Evolutionary conservation across 2,888 invertebrate genomes (phyloP).

Genomic region (Noctua fimbriata): DNA sequence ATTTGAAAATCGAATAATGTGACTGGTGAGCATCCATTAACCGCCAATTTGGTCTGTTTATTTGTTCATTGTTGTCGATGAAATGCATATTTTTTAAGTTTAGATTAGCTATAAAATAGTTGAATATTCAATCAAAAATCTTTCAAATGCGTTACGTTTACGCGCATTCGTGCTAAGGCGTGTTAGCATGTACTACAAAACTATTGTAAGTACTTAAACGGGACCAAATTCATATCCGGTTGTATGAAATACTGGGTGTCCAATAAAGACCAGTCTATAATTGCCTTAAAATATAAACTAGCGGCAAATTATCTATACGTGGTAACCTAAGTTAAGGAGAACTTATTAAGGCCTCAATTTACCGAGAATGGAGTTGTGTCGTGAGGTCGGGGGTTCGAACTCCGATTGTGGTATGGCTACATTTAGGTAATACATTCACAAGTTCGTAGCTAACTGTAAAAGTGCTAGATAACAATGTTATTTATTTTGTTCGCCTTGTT

Average conservation of each 20-base stretch:
- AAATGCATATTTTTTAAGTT: no score
- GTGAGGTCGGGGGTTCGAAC: conserved; percentile 68
- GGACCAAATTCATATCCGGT: conserved; percentile 34
- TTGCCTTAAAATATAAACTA: conserved; percentile 55
- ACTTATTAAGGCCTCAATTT: conserved; percentile 64
- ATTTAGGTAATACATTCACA: conserved; percentile 63
- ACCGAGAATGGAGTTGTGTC: conserved; percentile 65
- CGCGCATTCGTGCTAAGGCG: background rate
- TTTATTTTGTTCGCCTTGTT: conserved; percentile 57
- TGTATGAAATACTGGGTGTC: conserved; percentile 41
- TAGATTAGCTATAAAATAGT: no score
- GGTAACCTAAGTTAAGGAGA: conserved; percentile 56
- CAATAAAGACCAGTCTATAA: conserved; percentile 34
- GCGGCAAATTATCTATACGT: conserved; percentile 57
- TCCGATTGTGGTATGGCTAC: conserved; percentile 57
- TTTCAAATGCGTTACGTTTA: background rate
- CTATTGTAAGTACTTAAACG: conserved; percentile 17
- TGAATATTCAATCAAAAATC: background rate
- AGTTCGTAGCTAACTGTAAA: conserved; percentile 56
- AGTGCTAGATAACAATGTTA: conserved; percentile 52
- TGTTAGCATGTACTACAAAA: background rate
- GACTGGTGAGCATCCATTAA: no score
- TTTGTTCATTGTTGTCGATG: no score
- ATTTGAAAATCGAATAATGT: no score
- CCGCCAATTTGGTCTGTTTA: no score